Base-by-base conservation (phyloP, 1,140 invertebrate species). In the honey bee (Apis mellifera) region DNA sequence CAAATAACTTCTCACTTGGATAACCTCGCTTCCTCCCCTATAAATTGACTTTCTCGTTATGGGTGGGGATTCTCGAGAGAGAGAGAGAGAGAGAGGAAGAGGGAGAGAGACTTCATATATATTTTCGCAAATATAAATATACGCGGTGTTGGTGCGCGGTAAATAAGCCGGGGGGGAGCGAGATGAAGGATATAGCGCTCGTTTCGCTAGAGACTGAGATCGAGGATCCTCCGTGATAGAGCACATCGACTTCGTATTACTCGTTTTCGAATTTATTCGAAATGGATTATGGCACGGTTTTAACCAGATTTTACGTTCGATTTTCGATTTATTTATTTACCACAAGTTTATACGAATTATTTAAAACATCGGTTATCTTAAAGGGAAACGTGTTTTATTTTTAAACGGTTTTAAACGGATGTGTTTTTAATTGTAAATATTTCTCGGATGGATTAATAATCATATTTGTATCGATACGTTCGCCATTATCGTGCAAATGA, bases 141-240 rank as follows among this genome's bases (percentile, higher is more conserved):
- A 59, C 72, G 78, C 52, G 32, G 50, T 50, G 68, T 2, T 55
- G 55, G 52, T 15, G 57, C 13, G 60, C 32, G 62, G 64, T 79
- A 84, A 86, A 87, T 86, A 80, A 87, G 75, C 75, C 60, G 59
- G 15, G 19, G 15, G 19, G 9, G 13, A 32, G 23, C 23, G 59
- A n/a, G 65, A 42, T 66, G 68, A 87, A 73, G 64, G 64, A 86
- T 84, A 64, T 64, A 71, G 83, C 66, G 59, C 21, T 83, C 75
- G 62, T n/a, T 13, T 23, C 12, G 19, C 26, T 1, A 23, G n/a
- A 1, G 80, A 86, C 79, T 70, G 42, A 85, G 65, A 83, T 82
- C 68, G 73, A 73, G 73, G 55, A 65, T 54, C 73, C n/a, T 32
- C 50, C 11, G 59, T 77, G 81, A 73, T 79, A 69, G 32, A 42